phyloP scores from a whole-genome alignment of 2,888 invertebrate genomes.

The Ashinkailepas kermadecensis region DNA sequence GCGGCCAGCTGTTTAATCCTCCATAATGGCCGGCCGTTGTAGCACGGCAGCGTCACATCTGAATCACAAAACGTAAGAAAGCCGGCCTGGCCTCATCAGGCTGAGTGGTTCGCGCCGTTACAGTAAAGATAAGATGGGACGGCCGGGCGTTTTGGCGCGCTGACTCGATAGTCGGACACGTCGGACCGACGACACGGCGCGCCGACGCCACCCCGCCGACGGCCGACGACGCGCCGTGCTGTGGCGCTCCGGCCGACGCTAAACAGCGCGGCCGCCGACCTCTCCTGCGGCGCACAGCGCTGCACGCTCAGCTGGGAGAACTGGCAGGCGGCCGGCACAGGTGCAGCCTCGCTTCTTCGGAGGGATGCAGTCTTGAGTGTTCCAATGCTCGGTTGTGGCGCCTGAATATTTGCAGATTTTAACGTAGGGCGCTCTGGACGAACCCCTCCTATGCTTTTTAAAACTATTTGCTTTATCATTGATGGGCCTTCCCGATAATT shows the following conservation, averaged over 20 bases:
- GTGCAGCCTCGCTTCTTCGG: too few relatives aligned
- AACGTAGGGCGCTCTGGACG: too few relatives aligned
- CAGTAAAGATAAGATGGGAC: slow-evolving; percentile 23
- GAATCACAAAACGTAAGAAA: slow-evolving; percentile 21
- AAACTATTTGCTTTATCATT: too few relatives aligned
- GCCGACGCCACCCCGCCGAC: not conserved
- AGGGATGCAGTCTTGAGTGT: too few relatives aligned
- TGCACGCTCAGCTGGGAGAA: too few relatives aligned
- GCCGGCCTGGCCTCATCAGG: not conserved
- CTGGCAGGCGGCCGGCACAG: too few relatives aligned
- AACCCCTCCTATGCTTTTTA: too few relatives aligned
- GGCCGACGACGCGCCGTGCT: not conserved
- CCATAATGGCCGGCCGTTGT: not conserved
- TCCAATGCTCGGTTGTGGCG: too few relatives aligned
- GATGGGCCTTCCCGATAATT: too few relatives aligned
- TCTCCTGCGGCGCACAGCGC: too few relatives aligned
- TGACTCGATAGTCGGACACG: slow-evolving; percentile 21
- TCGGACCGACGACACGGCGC: not conserved
- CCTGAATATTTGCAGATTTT: too few relatives aligned
- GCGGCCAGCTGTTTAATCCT: not conserved
- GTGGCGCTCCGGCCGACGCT: not conserved
- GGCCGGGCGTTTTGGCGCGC: slow-evolving; percentile 4
- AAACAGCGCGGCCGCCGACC: not conserved
- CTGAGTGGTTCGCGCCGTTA: slow-evolving; percentile 18
- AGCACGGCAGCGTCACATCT: slow-evolving; percentile 4